Percentiles rank a stretch among this genome's conserved stretches.
phyloP scores from a whole-genome alignment of 2,113 vertebrate genomes.

The Neolamprologus toae region DNA sequence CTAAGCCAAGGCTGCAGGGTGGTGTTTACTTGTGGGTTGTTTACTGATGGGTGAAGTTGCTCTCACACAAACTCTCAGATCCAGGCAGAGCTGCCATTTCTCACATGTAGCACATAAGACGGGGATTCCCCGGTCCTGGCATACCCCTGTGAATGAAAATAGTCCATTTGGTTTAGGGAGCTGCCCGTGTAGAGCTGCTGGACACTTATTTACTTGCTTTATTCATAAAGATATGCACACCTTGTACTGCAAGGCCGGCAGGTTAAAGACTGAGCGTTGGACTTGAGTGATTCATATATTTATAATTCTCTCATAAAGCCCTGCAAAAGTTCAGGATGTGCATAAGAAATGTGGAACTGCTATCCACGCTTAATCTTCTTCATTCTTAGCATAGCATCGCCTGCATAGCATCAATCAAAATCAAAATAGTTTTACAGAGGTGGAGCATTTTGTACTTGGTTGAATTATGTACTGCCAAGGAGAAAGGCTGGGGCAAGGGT shows the following conservation, averaged over 20 bases:
- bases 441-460: conserved; percentile 6
- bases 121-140: neutral
- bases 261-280: neutral
- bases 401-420: neutral
- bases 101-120: neutral
- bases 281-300: neutral
- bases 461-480: conserved; percentile 15
- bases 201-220: neutral
- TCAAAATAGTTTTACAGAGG: neutral
- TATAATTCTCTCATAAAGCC: neutral
- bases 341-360: neutral
- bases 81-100: neutral
- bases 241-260: neutral
- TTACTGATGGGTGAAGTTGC: neutral
- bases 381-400: neutral
- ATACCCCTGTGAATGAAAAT: neutral
- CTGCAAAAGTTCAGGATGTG: neutral
- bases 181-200: neutral
- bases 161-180: neutral
- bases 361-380: neutral
- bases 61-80: neutral
- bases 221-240: neutral
- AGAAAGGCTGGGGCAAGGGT: conserved; percentile 36
- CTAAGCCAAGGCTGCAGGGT: neutral
- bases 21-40: neutral